phyloP scores from a whole-genome alignment of 2,888 invertebrate species.

The Eupelmus urozonus region DNA sequence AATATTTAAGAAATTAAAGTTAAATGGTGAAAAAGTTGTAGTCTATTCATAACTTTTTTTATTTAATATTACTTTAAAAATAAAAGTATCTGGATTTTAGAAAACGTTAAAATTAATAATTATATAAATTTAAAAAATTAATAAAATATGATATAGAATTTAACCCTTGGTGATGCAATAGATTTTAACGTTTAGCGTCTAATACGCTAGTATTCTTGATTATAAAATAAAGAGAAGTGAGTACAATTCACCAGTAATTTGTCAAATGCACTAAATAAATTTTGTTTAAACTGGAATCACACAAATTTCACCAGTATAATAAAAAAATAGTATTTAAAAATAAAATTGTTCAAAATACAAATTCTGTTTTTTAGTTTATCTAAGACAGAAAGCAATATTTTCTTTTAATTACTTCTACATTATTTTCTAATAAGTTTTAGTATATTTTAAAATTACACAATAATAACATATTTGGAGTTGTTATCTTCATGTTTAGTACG shows the following conservation, averaged over 20 bases:
- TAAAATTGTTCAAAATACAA: too few relatives aligned
- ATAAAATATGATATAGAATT: neutral
- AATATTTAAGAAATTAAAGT: conserved; percentile 9
- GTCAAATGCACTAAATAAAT: neutral
- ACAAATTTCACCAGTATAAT: too few relatives aligned
- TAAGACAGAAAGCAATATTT: too few relatives aligned
- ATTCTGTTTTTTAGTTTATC: neutral
- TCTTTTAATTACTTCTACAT: too few relatives aligned
- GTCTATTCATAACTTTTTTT: neutral
- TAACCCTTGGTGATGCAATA: neutral
- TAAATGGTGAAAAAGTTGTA: neutral
- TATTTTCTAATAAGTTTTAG: too few relatives aligned
- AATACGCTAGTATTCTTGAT: neutral
- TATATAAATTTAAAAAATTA: neutral
- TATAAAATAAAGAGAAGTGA: neutral
- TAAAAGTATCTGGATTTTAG: neutral
- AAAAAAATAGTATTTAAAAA: too few relatives aligned
- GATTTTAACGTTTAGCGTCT: neutral
- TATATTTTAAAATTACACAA: too few relatives aligned
- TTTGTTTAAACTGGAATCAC: neutral
- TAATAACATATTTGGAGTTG: too few relatives aligned
- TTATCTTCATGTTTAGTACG: neutral
- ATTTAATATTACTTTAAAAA: neutral
- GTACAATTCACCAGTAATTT: neutral
- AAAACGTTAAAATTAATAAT: neutral